Conservation (phyloP, 2,113 vertebrate genomes). For the Gopherus evgoodei region DNA sequence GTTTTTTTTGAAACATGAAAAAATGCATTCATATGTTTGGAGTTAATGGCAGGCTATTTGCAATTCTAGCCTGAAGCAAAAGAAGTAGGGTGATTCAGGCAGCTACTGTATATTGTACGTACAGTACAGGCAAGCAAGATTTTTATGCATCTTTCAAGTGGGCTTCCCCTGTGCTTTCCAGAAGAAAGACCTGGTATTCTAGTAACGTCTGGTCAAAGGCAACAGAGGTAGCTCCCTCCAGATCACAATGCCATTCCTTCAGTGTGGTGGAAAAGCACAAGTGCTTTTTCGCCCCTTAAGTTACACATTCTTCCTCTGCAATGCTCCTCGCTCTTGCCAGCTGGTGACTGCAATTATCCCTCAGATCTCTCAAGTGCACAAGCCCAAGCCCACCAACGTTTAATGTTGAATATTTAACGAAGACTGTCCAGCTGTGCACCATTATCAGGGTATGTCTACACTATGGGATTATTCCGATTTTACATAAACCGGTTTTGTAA, state of each 20-base stretch:
- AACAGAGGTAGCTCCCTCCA: fast-evolving
- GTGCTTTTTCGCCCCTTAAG: fast-evolving
- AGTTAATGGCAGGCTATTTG: constrained; percentile 8
- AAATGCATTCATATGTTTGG: constrained; percentile 10
- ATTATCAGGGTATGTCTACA: too few species aligned
- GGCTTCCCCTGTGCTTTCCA: not conserved
- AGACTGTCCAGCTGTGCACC: not conserved
- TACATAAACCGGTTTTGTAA: too few species aligned
- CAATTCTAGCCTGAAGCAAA: not conserved
- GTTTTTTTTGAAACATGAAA: not conserved
- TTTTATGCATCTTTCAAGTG: not conserved
- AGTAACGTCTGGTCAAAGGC: not conserved
- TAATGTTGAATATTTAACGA: not conserved
- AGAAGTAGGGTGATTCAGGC: not conserved
- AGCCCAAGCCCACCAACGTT: not conserved
- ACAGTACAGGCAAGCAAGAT: not conserved
- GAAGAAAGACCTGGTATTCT: not conserved
- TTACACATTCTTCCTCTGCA: not conserved
- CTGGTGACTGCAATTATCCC: fast-evolving
- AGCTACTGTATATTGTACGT: not conserved
- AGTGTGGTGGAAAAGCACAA: fast-evolving
- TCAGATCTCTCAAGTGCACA: fast-evolving
- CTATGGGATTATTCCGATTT: too few species aligned
- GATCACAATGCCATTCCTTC: fast-evolving
- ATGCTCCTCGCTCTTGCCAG: not conserved